phyloP scores from a whole-genome alignment of 2,888 invertebrate genomes.

The Aspidiotus destructor region DNA sequence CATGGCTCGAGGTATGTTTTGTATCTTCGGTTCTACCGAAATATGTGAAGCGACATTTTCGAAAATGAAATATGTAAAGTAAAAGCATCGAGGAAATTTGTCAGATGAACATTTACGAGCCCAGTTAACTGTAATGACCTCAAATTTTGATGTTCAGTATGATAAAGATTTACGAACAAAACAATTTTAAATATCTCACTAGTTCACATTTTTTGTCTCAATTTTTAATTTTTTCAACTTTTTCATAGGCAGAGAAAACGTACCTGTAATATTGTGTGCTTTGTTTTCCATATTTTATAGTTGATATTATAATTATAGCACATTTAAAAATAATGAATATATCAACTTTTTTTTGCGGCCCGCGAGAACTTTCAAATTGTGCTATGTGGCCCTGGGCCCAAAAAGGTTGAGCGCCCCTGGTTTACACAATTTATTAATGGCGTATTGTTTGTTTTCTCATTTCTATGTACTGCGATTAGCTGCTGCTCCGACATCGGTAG shows the following conservation, averaged over 20 bases:
- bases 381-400: not conserved
- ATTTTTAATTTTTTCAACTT: not conserved
- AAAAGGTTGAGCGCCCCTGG: slow-evolving; percentile 2
- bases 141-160: slow-evolving; percentile 1
- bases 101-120: not conserved
- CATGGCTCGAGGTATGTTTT: slow-evolving; percentile 4
- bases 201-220: not conserved
- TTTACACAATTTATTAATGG: not conserved
- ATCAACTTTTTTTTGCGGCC: not conserved
- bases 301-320: not conserved
- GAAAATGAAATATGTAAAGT: not conserved
- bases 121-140: slow-evolving; percentile 2
- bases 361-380: not conserved
- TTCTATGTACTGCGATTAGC: too few relatives aligned
- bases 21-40: not conserved
- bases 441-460: too few relatives aligned
- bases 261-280: not conserved
- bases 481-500: too few relatives aligned
- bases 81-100: not conserved
- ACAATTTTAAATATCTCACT: not conserved
- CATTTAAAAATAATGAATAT: slow-evolving; percentile 1
- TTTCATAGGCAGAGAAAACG: not conserved
- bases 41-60: slow-evolving; percentile 2
- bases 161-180: not conserved
- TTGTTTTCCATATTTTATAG: not conserved